Percentiles rank a stretch among this genome's conserved stretches.
Conservation (phyloP, 2,888 invertebrate species). For the Suillia variegata region DNA sequence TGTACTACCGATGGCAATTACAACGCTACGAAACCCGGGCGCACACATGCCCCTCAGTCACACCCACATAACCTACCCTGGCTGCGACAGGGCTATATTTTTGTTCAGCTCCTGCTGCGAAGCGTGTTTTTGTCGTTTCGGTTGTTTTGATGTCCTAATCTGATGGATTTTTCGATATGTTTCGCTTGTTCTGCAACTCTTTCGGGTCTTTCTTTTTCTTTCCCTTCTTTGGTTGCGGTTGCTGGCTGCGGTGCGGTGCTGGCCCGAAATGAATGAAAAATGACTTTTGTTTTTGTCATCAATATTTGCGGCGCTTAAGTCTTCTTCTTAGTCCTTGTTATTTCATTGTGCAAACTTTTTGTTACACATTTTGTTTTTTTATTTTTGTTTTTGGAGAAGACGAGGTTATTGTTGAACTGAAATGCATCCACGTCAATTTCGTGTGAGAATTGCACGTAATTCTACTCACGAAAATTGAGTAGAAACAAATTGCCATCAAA, state of each 20-base stretch:
- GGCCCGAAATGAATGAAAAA: background rate
- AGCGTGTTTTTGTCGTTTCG: background rate
- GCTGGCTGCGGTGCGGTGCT: background rate
- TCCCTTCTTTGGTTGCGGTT: background rate
- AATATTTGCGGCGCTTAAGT: background rate
- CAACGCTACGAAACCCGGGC: background rate
- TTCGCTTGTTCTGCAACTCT: background rate
- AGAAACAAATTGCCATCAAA: too few relatives aligned
- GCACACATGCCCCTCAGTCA: too few relatives aligned
- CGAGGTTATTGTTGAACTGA: background rate
- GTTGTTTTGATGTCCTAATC: conserved; percentile 10
- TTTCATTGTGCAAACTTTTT: background rate
- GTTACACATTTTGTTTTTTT: background rate
- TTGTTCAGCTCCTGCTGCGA: too few relatives aligned
- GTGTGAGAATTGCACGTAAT: too few relatives aligned
- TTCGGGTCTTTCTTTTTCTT: background rate
- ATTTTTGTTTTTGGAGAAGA: background rate
- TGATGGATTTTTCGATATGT: conserved; percentile 5
- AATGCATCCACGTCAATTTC: background rate
- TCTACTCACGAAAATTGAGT: too few relatives aligned
- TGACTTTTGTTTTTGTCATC: conserved; percentile 8
- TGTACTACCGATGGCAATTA: background rate
- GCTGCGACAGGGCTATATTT: too few relatives aligned
- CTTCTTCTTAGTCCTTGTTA: background rate
- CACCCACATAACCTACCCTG: too few relatives aligned